Evolutionary conservation across 2,888 invertebrate species (phyloP).

Genomic region (Molorchus minor): DNA sequence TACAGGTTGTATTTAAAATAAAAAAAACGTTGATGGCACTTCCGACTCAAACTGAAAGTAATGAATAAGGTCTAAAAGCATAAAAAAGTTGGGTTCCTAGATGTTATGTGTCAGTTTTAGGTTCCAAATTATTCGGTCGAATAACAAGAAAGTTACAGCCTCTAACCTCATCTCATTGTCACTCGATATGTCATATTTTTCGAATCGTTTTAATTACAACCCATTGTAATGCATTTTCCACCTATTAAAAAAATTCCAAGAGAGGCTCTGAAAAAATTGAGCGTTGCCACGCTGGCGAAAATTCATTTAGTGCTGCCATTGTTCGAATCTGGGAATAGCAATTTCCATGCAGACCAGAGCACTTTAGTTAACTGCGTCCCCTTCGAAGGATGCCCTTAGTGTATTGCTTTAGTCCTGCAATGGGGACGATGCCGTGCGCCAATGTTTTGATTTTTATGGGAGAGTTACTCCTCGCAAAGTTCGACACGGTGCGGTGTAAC

Average conservation of each 20-base stretch:
- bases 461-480: slow-evolving; percentile 55
- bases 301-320: slow-evolving; percentile 21
- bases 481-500: slow-evolving; percentile 44
- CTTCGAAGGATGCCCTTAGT: slow-evolving; percentile 17
- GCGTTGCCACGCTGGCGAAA: neutral
- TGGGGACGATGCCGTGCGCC: slow-evolving; percentile 43
- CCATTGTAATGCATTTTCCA: too few species aligned
- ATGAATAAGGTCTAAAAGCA: too few species aligned
- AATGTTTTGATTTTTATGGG: slow-evolving; percentile 63
- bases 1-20: too few species aligned
- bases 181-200: neutral
- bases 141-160: too few species aligned
- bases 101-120: neutral
- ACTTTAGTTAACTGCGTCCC: slow-evolving; percentile 25
- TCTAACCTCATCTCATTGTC: too few species aligned
- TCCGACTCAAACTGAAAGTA: too few species aligned
- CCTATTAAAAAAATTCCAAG: too few species aligned
- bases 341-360: slow-evolving; percentile 24
- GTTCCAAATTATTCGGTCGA: neutral
- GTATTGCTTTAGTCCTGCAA: slow-evolving; percentile 26
- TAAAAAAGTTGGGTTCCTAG: too few species aligned
- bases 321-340: slow-evolving; percentile 22
- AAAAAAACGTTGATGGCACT: too few species aligned
- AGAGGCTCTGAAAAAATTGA: too few species aligned
- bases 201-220: neutral